A percentile compares a stretch with the other conserved stretches of the same genome.
Conservation (phyloP, 2,888 invertebrate species). For the Microdon myrmicae region DNA sequence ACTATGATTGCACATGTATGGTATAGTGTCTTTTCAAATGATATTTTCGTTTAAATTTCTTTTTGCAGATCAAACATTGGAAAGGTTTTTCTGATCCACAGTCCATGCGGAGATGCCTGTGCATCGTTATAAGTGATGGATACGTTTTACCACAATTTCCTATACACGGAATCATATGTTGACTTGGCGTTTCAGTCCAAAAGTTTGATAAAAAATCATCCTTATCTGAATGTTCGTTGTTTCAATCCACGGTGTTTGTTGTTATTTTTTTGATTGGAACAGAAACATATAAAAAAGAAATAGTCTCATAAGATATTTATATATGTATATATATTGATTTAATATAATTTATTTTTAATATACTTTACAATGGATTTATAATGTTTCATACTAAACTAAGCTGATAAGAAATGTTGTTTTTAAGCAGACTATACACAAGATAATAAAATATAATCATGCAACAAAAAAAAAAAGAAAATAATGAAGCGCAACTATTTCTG, state of each 20-base stretch:
- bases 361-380: too few relatives aligned
- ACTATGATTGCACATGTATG: constrained; percentile 54
- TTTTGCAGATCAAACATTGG: constrained; percentile 59
- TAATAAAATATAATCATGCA: too few relatives aligned
- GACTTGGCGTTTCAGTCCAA: constrained; percentile 24
- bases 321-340: too few relatives aligned
- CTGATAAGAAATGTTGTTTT: too few relatives aligned
- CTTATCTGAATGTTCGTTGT: background rate
- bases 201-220: constrained; percentile 30
- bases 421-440: too few relatives aligned
- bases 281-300: too few relatives aligned
- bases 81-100: constrained; percentile 60
- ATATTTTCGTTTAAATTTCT: constrained; percentile 61
- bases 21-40: constrained; percentile 63
- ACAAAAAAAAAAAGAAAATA: too few relatives aligned
- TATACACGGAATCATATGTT: constrained; percentile 56
- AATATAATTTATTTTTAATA: too few relatives aligned
- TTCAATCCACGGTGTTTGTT: constrained; percentile 2
- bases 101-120: constrained; percentile 59
- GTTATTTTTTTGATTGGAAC: constrained; percentile 6
- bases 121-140: constrained; percentile 57
- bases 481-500: too few relatives aligned
- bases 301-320: too few relatives aligned
- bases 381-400: too few relatives aligned
- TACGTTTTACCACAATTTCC: constrained; percentile 68